Percentiles rank a stretch among this genome's conserved stretches.
phyloP scores from a whole-genome alignment of 2,797 vertebrate genomes.

The Oryzias dopingdopingensis region DNA sequence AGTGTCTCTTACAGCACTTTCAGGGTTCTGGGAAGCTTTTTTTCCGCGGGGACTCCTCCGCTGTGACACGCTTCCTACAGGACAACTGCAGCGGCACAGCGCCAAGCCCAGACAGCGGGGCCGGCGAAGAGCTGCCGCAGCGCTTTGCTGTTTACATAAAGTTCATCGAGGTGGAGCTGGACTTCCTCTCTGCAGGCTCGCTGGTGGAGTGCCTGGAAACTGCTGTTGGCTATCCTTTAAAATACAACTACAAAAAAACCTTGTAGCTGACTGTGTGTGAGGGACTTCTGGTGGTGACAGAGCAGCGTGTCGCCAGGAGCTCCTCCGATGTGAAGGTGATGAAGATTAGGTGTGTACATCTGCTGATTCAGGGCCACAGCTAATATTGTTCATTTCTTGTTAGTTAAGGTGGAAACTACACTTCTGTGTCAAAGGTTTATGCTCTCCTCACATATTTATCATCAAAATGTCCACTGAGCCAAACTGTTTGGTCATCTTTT shows the following conservation, averaged over 20 bases:
- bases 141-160: conserved; percentile 89
- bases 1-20: conserved; percentile 94
- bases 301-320: too few relatives aligned
- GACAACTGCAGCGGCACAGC: conserved; percentile 82
- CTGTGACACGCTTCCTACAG: conserved; percentile 90
- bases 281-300: conserved; percentile 17
- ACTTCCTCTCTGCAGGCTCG: conserved; percentile 97
- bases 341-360: too few relatives aligned
- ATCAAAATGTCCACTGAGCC: too few relatives aligned
- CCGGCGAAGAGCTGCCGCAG: conserved; percentile 64
- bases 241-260: conserved; percentile 86
- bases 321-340: too few relatives aligned
- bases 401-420: too few relatives aligned
- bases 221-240: conserved; percentile 92
- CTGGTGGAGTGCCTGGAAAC: conserved; percentile 98
- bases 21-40: conserved; percentile 90
- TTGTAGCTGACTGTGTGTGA: conserved; percentile 47
- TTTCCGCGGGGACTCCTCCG: conserved; percentile 81
- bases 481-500: too few relatives aligned
- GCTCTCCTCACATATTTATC: too few relatives aligned
- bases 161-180: conserved; percentile 98
- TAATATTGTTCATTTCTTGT: too few relatives aligned
- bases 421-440: too few relatives aligned
- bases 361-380: too few relatives aligned
- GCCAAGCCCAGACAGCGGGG: conserved; percentile 38